Percentiles rank a stretch among this genome's conserved stretches.
phyloP scores from a whole-genome alignment of 2,888 invertebrate genomes.

The Tetragonula carbonaria region DNA sequence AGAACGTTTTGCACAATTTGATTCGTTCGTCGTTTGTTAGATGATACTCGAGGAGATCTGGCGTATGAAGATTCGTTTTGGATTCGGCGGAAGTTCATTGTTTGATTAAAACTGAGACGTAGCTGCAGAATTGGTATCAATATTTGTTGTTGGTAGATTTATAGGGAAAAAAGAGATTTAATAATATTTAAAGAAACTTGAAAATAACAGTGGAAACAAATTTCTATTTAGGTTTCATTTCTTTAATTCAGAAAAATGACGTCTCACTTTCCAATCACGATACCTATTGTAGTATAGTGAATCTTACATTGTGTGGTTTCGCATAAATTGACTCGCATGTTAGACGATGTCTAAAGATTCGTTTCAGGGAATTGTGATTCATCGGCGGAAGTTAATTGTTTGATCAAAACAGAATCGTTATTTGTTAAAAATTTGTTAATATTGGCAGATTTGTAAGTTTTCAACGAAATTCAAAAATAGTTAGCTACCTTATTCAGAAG shows the following conservation, averaged over 20 bases:
- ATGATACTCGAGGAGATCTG: neutral
- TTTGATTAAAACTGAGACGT: neutral
- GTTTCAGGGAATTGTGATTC: neutral
- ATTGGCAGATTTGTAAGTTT: too few species aligned
- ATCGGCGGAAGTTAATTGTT: neutral
- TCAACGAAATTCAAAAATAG: too few species aligned
- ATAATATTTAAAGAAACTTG: too few species aligned
- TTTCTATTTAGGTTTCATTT: too few species aligned
- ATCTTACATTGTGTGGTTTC: too few species aligned
- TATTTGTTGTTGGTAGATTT: neutral
- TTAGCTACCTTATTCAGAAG: too few species aligned
- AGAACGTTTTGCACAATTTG: constrained; percentile 9
- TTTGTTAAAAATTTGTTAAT: neutral
- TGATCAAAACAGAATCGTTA: neutral
- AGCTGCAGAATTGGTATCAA: neutral
- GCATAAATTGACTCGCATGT: too few species aligned
- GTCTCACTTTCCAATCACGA: too few species aligned
- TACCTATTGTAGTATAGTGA: too few species aligned
- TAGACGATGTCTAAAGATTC: neutral
- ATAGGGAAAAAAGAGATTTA: too few species aligned
- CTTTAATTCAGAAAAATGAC: too few species aligned
- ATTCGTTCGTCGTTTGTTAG: neutral
- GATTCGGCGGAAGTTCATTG: neutral
- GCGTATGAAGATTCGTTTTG: neutral
- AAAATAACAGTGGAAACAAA: too few species aligned